phyloP scores from a whole-genome alignment of 2,888 invertebrate genomes.

The Apantesis nais region DNA sequence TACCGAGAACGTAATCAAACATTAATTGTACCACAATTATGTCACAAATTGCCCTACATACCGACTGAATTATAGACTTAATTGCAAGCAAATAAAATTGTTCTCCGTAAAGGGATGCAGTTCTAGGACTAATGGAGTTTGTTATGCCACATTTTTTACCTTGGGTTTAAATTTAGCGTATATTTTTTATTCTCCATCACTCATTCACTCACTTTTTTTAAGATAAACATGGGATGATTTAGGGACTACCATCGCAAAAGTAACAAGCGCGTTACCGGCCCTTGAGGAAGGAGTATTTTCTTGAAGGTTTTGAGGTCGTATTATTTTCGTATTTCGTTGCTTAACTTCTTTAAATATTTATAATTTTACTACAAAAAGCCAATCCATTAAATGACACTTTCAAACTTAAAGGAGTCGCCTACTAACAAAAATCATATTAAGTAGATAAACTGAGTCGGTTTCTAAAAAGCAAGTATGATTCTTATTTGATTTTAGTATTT shows the following conservation, averaged over 20 bases:
- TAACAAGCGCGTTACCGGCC: too few relatives aligned
- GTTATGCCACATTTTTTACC: background rate
- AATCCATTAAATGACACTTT: background rate
- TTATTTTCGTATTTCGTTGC: slow-evolving; percentile 21
- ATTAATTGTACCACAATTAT: slow-evolving; percentile 55
- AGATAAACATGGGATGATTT: too few relatives aligned
- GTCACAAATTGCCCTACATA: slow-evolving; percentile 48
- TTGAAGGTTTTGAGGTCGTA: too few relatives aligned
- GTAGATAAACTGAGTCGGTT: background rate
- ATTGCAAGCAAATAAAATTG: slow-evolving; percentile 37
- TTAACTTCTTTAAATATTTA: background rate
- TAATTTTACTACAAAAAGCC: background rate
- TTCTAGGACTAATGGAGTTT: slow-evolving; percentile 1
- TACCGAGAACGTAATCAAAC: slow-evolving; percentile 53
- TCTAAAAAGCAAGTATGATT: background rate
- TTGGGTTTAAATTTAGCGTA: background rate
- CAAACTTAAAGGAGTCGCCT: background rate
- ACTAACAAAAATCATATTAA: background rate
- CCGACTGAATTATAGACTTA: slow-evolving; percentile 38
- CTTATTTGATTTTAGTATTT: background rate
- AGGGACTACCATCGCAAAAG: too few relatives aligned
- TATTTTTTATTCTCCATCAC: too few relatives aligned
- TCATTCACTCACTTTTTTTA: too few relatives aligned
- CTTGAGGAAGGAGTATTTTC: too few relatives aligned
- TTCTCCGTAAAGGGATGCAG: slow-evolving; percentile 20